These are phyloP conservation scores for Carcinoscorpius rotundicauda DNA, from an alignment of 1,140 invertebrate genomes.

Conservation along the genomic window DNA sequence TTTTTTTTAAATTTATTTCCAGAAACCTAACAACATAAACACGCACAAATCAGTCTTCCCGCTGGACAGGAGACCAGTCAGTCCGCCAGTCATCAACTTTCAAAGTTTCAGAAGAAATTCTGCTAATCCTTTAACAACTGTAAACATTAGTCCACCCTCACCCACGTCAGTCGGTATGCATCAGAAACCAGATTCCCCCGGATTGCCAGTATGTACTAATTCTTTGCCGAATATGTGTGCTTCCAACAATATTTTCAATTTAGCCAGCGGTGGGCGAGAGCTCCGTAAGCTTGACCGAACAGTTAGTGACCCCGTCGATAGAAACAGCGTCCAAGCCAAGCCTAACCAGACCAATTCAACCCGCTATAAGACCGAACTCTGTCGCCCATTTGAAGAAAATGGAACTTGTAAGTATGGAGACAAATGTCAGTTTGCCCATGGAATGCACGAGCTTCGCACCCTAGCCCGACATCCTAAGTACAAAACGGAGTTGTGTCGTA, in stretches of 20 bases:
- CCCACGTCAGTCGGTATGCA: too few relatives aligned
- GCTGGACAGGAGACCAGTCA: too few relatives aligned
- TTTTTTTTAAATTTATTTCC: too few relatives aligned
- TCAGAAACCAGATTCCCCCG: constrained; percentile 23
- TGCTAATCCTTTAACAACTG: too few relatives aligned
- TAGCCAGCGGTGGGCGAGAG: background rate
- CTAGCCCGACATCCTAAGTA: constrained; percentile 95
- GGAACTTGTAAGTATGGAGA: constrained; percentile 96
- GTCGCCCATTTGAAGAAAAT: constrained; percentile 87
- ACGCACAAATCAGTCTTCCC: too few relatives aligned
- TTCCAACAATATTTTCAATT: too few relatives aligned
- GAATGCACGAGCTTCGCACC: constrained; percentile 75
- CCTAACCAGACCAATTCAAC: constrained; percentile 41
- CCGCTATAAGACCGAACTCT: constrained; percentile 96
- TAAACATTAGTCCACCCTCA: too few relatives aligned
- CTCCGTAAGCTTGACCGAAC: constrained; percentile 68
- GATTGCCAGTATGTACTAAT: constrained; percentile 19
- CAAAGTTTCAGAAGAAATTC: too few relatives aligned
- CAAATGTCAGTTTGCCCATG: constrained; percentile 99
- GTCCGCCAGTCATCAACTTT: too few relatives aligned
- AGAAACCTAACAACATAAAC: too few relatives aligned
- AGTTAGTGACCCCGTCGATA: constrained; percentile 46
- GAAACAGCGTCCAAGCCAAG: too few relatives aligned
- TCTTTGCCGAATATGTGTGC: too few relatives aligned
- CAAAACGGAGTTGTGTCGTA: constrained; percentile 96